Percentiles rank a stretch among this genome's conserved stretches.
Conservation (phyloP, 37 sponge, comb jelly and placozoan species). For the Mnemiopsis leidyi region DNA sequence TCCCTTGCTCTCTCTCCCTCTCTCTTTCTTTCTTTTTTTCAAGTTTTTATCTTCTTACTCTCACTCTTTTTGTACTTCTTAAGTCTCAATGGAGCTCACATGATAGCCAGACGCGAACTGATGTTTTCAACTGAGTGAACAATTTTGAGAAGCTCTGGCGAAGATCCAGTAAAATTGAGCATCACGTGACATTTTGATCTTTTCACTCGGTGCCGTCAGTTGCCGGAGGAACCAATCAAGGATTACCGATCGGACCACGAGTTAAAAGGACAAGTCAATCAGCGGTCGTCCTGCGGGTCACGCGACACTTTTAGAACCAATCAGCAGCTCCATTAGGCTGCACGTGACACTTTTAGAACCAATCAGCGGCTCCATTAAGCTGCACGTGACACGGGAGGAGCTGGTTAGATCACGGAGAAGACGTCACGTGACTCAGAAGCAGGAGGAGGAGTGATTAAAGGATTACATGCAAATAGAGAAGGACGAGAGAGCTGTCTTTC, state of each 20-base stretch:
- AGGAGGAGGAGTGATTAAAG: not conserved
- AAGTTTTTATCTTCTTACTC: not conserved
- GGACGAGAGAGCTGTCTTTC: not conserved
- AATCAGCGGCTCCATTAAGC: not conserved
- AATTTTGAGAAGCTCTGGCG: not conserved
- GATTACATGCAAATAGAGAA: not conserved
- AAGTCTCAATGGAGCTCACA: not conserved
- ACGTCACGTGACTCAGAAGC: not conserved
- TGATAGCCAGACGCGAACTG: not conserved
- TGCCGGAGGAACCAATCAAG: not conserved
- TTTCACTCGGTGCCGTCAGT: not conserved
- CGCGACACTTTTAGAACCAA: no score
- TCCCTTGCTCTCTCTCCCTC: conserved; percentile 28
- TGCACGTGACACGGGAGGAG: not conserved
- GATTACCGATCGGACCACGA: not conserved
- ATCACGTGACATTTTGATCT: not conserved
- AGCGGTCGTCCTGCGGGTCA: no score
- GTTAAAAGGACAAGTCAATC: not conserved
- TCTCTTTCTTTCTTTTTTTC: not conserved
- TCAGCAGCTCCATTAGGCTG: no score
- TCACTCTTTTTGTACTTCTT: not conserved
- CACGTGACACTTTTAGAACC: no score
- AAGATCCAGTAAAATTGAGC: not conserved
- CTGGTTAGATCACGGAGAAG: not conserved
- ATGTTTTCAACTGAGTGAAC: not conserved